Conservation (phyloP, 2,888 invertebrate genomes). For the Leptinotarsa haldemani region DNA sequence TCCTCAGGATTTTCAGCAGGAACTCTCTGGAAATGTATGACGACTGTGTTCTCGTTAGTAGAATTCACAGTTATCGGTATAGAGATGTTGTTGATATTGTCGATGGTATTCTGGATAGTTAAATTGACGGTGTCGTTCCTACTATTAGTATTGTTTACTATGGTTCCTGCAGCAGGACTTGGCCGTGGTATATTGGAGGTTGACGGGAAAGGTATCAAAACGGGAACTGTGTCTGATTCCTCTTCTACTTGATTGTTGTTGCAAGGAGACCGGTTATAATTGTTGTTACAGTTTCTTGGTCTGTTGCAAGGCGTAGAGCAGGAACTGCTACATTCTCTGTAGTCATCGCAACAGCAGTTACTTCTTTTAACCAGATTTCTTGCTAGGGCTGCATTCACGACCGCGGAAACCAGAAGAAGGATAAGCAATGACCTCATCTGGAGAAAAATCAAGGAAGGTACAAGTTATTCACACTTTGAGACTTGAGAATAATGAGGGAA, state of each 20-base stretch:
- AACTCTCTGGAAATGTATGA: slow-evolving; percentile 18
- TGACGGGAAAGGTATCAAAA: slow-evolving; percentile 32
- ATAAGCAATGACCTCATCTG: slow-evolving; percentile 31
- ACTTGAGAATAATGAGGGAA: no score
- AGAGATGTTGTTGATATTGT: slow-evolving; percentile 34
- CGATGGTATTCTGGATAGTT: slow-evolving; percentile 26
- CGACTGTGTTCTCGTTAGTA: slow-evolving; percentile 30
- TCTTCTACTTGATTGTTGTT: slow-evolving; percentile 6
- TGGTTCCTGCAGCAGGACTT: neutral
- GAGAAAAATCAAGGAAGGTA: neutral
- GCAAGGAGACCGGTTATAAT: slow-evolving; percentile 19
- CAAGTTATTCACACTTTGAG: no score
- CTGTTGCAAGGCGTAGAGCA: slow-evolving; percentile 21
- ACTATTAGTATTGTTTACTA: slow-evolving; percentile 33
- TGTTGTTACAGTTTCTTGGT: slow-evolving; percentile 12
- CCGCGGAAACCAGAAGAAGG: slow-evolving; percentile 18
- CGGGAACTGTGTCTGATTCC: slow-evolving; percentile 19
- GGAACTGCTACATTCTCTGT: slow-evolving; percentile 20
- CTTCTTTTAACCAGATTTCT: slow-evolving; percentile 23
- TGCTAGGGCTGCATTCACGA: neutral
- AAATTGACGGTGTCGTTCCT: slow-evolving; percentile 26
- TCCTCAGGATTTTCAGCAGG: neutral
- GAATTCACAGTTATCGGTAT: slow-evolving; percentile 34
- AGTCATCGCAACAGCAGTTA: slow-evolving; percentile 28
- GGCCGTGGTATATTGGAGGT: neutral